Percentiles rank a stretch among this genome's conserved stretches.
phyloP scores from a whole-genome alignment of 2,113 vertebrate genomes.

The Myodes glareolus region DNA sequence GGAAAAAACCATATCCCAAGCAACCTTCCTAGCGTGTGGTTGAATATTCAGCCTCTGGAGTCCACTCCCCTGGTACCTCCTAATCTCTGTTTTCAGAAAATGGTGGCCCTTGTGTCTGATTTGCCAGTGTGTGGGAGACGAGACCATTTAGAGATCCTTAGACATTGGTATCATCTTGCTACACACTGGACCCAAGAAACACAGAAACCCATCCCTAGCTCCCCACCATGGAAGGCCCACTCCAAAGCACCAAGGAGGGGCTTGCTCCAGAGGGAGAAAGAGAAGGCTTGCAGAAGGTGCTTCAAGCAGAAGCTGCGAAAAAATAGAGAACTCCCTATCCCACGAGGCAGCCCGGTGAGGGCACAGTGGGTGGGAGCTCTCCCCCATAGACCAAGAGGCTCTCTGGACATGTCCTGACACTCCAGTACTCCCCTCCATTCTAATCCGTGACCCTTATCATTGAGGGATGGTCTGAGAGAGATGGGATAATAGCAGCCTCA shows the following conservation, averaged over 20 bases:
- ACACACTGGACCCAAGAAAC: background rate
- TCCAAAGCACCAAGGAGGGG: background rate
- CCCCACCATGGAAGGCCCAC: accelerated
- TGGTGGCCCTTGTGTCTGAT: accelerated
- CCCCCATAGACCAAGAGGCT: no score
- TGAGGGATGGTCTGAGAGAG: background rate
- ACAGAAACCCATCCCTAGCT: accelerated
- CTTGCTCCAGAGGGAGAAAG: background rate
- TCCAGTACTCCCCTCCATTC: background rate
- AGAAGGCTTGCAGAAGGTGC: background rate
- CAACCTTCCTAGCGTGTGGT: background rate
- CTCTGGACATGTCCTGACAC: background rate
- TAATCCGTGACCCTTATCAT: background rate
- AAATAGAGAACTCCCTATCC: background rate
- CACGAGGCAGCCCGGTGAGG: background rate
- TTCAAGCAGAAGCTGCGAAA: background rate
- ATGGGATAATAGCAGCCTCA: background rate
- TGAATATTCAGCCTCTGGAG: no score
- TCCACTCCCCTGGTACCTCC: background rate
- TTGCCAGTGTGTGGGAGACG: background rate
- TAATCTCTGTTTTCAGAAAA: background rate
- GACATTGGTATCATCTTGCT: background rate
- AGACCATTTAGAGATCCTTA: background rate
- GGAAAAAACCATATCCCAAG: background rate
- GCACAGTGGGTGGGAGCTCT: accelerated